These are phyloP conservation scores for Thymelicus lineola DNA, from an alignment of 2,888 invertebrate species.

Conservation along the genomic window DNA sequence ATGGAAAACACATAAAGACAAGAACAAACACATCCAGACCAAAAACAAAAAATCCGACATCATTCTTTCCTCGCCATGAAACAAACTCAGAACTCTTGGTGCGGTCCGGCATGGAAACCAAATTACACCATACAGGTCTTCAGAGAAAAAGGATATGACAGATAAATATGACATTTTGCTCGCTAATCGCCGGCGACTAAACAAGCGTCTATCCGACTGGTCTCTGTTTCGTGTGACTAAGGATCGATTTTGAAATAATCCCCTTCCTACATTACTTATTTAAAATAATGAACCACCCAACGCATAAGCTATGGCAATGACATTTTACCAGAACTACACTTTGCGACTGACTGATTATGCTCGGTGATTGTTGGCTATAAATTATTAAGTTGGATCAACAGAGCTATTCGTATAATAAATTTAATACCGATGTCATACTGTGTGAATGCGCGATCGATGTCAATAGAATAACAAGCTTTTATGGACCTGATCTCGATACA, in stretches of 20 bases:
- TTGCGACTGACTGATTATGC: slow-evolving; percentile 36
- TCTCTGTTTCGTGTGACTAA: slow-evolving; percentile 48
- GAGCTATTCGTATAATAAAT: slow-evolving; percentile 1
- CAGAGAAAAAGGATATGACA: too few relatives aligned
- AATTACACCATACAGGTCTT: too few relatives aligned
- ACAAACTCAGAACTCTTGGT: too few relatives aligned
- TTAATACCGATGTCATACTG: background rate
- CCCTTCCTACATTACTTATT: slow-evolving; percentile 44
- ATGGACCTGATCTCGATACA: too few relatives aligned
- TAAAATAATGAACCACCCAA: slow-evolving; percentile 43
- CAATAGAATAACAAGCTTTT: too few relatives aligned
- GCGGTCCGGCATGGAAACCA: too few relatives aligned
- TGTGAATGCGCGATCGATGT: background rate
- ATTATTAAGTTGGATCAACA: slow-evolving; percentile 24
- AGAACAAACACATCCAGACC: too few relatives aligned
- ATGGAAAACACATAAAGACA: too few relatives aligned
- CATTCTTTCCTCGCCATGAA: too few relatives aligned
- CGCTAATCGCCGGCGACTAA: background rate
- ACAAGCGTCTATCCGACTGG: slow-evolving; percentile 25
- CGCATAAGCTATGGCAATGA: slow-evolving; percentile 46
- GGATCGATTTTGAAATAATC: slow-evolving; percentile 49
- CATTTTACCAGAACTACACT: slow-evolving; percentile 43
- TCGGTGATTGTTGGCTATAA: slow-evolving; percentile 16
- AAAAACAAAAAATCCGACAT: too few relatives aligned
- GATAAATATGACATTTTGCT: background rate